These are phyloP conservation scores for Paedocypris sp. DNA, from an alignment of 2,113 vertebrate genomes.

Conservation along the genomic window DNA sequence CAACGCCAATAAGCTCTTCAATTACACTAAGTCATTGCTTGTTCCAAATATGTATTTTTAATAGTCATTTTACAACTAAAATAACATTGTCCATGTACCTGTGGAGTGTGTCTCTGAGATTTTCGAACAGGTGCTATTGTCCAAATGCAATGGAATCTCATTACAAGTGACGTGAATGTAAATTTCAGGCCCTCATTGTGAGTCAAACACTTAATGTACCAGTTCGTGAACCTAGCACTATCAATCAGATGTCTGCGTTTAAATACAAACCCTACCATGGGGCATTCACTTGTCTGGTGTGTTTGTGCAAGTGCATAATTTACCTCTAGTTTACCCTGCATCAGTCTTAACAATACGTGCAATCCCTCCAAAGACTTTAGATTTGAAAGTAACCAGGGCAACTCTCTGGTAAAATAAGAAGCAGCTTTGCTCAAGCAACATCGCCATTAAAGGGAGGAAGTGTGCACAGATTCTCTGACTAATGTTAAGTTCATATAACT, in stretches of 20 bases:
- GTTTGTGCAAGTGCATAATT: constrained; percentile 64
- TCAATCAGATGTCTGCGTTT: constrained; percentile 55
- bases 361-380: constrained; percentile 45
- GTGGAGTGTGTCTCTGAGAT: constrained; percentile 5
- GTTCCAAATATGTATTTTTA: not conserved
- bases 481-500: constrained; percentile 43
- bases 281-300: constrained; percentile 58
- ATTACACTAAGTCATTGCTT: too few relatives aligned
- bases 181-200: constrained; percentile 37
- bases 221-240: constrained; percentile 51
- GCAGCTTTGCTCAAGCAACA: constrained; percentile 40
- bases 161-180: constrained; percentile 51
- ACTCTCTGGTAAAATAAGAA: constrained; percentile 45
- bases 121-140: constrained; percentile 49
- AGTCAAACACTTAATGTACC: constrained; percentile 33
- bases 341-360: constrained; percentile 50
- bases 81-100: not conserved
- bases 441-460: constrained; percentile 38
- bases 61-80: too few relatives aligned
- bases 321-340: constrained; percentile 56
- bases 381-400: constrained; percentile 42
- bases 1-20: too few relatives aligned
- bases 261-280: constrained; percentile 40
- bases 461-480: constrained; percentile 31
- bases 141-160: constrained; percentile 47